A percentile compares a stretch with the other conserved stretches of the same genome.
phyloP scores from a whole-genome alignment of 2,113 vertebrate genomes.

The Elgaria multicarinata region DNA sequence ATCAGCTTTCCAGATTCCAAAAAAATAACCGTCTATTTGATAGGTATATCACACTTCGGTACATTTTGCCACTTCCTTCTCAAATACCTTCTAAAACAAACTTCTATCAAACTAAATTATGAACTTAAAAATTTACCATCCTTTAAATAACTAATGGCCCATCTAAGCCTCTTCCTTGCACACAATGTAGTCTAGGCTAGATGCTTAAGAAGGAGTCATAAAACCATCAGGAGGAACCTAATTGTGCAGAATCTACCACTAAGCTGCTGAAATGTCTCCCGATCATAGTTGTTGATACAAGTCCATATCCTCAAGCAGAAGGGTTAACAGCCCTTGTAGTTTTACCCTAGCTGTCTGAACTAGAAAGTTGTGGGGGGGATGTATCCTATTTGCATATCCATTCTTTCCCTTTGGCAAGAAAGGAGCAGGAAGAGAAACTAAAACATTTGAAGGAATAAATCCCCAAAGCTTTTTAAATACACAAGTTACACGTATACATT shows the following conservation, averaged over 20 bases:
- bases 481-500: background rate
- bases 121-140: conserved; percentile 18
- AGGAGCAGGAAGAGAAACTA: background rate
- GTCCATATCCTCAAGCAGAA: conserved; percentile 43
- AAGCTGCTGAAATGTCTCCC: conserved; percentile 27
- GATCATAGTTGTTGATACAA: conserved; percentile 20
- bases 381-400: conserved; percentile 7
- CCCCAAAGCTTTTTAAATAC: background rate
- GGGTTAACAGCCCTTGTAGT: conserved; percentile 46
- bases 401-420: background rate
- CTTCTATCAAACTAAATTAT: conserved; percentile 6
- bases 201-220: conserved; percentile 8
- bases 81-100: conserved; percentile 13
- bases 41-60: background rate
- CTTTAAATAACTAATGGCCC: conserved; percentile 9
- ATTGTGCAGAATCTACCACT: conserved; percentile 1
- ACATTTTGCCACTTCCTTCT: background rate
- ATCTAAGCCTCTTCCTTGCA: conserved; percentile 26
- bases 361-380: background rate
- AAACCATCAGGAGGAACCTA: conserved; percentile 19
- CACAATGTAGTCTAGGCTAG: background rate
- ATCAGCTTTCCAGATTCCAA: background rate
- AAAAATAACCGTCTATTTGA: background rate
- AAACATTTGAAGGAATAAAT: background rate
- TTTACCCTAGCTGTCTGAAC: conserved; percentile 11